Base-by-base conservation (phyloP, 2,113 vertebrate species). In the Salvelinus alpinus region DNA sequence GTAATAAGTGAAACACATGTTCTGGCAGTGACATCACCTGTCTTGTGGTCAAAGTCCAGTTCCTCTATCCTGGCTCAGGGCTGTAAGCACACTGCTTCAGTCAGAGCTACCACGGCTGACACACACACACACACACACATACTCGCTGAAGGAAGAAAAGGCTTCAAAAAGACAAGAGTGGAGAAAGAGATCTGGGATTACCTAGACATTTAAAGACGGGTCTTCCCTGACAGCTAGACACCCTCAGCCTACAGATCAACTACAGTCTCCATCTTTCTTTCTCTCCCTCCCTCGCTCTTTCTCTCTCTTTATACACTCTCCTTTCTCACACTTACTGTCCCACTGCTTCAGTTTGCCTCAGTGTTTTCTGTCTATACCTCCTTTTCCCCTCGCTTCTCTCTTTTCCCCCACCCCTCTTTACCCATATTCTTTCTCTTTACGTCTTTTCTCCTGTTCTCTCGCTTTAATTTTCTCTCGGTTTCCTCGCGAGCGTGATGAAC, bases 1-100 rank as follows among this genome's bases (percentile, higher is more conserved):
- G 18, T 24, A 64, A 70, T 59, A 44, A 84, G 73, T 48, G 67
- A 70, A 89, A 79, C 91, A 87, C 92, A 90, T 90, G 90, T 74
- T 86, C 78, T 71, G 85, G 77, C 80, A 80, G 84, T 94, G 93
- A 93, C 92, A 93, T 94, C 93, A 94, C 83, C 80, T 79, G 78
- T 85, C 86, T 88, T 90, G 89, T 87, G 93, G 89, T 93, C 91
- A 94, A 94, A 94, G 93, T 94, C 89, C 93, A 93, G 90, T 92
- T 93, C 83, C 90, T 92, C 88, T 87, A 91, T 92, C 90, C 85
- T 44, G 87, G 90, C 90, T 91, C 84, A 80, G 81, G 72, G 83
- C 81, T 62, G 78, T 78, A 68, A 71, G 79, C 87, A 68, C 82
- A 74, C 82, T 2, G 78, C 82, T 82, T 34, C 79, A n/a, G 77